These are phyloP conservation scores for Fragum sueziense DNA, from an alignment of 2,888 invertebrate species.

Conservation along the genomic window DNA sequence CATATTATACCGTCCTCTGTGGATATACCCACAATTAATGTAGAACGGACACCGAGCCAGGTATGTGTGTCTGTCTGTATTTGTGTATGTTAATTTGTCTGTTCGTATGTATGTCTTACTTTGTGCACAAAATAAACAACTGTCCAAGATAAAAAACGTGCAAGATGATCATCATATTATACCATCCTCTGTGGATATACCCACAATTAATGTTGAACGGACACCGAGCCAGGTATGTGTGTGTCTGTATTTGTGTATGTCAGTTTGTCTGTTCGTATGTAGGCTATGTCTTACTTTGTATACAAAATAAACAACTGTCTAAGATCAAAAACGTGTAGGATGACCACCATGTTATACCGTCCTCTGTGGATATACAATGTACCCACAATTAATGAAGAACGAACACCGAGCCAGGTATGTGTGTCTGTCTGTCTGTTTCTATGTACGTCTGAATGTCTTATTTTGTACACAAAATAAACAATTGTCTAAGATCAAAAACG, in stretches of 20 bases:
- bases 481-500: constrained; percentile 8
- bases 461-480: constrained; percentile 47
- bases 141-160: constrained; percentile 4
- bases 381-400: not conserved
- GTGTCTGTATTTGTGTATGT: no score
- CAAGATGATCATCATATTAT: not conserved
- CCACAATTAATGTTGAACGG: constrained; percentile 11
- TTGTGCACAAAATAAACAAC: constrained; percentile 43
- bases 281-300: no score
- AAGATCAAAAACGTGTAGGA: not conserved
- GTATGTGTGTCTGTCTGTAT: not conserved
- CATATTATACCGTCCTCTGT: not conserved
- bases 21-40: not conserved
- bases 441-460: no score
- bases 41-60: constrained; percentile 34
- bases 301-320: constrained; percentile 35
- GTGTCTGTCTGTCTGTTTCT: no score
- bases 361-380: not conserved
- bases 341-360: not conserved
- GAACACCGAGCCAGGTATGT: constrained; percentile 33
- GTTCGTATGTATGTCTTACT: no score
- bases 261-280: no score
- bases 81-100: no score
- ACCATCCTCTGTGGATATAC: not conserved
- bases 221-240: constrained; percentile 33